Evolutionary conservation across 2,888 invertebrate genomes (phyloP).

Genomic region (Watsonalla binaria): DNA sequence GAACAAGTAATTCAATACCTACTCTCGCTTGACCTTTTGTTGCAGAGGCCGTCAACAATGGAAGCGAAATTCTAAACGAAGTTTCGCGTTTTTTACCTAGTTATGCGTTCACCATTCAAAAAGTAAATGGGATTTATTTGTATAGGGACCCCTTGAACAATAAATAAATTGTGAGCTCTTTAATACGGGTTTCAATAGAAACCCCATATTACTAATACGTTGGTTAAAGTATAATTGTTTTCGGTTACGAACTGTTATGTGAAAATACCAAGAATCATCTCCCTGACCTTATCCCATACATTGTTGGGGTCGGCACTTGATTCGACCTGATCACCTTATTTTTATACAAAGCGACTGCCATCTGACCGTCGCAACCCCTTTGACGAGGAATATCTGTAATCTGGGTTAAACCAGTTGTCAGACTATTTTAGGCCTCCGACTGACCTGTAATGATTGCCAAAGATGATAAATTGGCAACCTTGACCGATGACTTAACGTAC

Average conservation of each 20-base stretch:
- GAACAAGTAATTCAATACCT: background rate
- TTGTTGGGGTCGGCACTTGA: no score
- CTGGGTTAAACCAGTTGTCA: no score
- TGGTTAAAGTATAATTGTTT: background rate
- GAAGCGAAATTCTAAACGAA: constrained; percentile 10
- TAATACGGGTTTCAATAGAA: background rate
- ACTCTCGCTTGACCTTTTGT: constrained; percentile 4
- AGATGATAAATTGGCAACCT: no score
- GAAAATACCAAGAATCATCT: background rate
- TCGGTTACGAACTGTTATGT: background rate
- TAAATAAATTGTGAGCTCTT: background rate
- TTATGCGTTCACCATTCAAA: background rate
- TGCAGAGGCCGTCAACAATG: constrained; percentile 16
- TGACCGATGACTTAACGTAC: no score
- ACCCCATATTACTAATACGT: background rate
- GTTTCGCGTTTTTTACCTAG: constrained; percentile 4
- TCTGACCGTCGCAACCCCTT: no score
- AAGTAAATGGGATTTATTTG: background rate
- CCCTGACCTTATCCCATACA: no score
- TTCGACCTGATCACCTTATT: no score
- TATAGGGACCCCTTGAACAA: background rate
- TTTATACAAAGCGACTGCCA: no score
- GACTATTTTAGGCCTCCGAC: no score
- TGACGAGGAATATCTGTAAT: no score
- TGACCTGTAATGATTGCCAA: no score